Percentiles rank a stretch among this genome's conserved stretches.
Conservation (phyloP, 1,140 invertebrate genomes). For the Heterodera schachtii region DNA sequence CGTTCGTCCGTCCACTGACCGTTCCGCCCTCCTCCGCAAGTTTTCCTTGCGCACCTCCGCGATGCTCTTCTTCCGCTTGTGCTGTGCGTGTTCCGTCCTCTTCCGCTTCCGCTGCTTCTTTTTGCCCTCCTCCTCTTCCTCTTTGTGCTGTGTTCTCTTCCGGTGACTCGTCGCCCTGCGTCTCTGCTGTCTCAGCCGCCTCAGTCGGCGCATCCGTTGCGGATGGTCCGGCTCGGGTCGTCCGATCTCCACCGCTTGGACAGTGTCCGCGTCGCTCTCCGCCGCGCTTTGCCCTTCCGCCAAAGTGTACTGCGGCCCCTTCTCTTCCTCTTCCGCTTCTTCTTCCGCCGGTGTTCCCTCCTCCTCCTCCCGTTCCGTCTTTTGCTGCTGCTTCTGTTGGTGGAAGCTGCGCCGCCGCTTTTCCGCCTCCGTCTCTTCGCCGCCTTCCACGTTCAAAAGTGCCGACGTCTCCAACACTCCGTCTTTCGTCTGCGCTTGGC, state of each 20-base stretch:
- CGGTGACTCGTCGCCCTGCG: not conserved
- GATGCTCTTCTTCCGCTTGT: constrained; percentile 18
- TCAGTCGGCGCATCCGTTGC: constrained; percentile 26
- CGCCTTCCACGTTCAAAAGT: constrained; percentile 55
- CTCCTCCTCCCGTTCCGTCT: not conserved
- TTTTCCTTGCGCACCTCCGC: constrained; percentile 16
- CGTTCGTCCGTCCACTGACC: not conserved
- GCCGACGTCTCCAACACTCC: constrained; percentile 55
- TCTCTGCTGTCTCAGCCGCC: constrained; percentile 34
- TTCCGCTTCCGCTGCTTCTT: not conserved
- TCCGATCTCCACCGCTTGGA: constrained; percentile 9
- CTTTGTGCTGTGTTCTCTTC: constrained; percentile 11
- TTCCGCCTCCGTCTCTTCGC: constrained; percentile 21
- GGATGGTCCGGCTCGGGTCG: constrained; percentile 7
- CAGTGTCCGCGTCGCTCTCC: not conserved
- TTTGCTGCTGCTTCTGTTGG: not conserved
- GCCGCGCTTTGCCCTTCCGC: not conserved
- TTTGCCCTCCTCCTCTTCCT: not conserved
- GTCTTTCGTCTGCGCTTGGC: constrained; percentile 44
- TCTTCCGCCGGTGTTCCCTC: not conserved
- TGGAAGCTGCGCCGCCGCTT: constrained; percentile 12
- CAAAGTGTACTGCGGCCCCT: constrained; percentile 24
- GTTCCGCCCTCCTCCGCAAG: constrained; percentile 24
- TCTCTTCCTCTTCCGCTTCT: not conserved
- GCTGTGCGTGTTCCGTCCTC: constrained; percentile 10